Conservation (phyloP, 2,113 vertebrate genomes). For the Dicaeum eximium region DNA sequence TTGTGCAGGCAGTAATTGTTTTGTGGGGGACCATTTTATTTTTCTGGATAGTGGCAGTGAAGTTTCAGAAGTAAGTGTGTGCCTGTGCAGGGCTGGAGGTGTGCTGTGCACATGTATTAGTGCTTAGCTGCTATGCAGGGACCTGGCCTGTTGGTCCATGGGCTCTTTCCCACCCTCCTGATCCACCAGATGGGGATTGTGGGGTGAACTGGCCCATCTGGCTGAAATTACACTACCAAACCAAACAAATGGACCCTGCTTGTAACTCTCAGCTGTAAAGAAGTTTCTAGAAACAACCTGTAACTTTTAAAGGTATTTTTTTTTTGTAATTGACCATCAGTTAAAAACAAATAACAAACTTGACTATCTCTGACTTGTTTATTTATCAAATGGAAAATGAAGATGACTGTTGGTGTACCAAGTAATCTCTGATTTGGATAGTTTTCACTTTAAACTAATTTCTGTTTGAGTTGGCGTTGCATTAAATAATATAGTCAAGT, state of each 20-base stretch:
- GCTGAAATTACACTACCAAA: not conserved
- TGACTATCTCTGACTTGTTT: not conserved
- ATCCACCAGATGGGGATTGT: fast-evolving
- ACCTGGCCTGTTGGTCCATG: not conserved
- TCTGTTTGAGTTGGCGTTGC: not conserved
- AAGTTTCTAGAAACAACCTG: not conserved
- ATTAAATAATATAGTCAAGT: not conserved
- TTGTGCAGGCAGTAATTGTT: not conserved
- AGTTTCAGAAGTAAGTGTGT: not conserved
- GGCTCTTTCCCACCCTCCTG: not conserved
- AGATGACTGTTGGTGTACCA: not conserved
- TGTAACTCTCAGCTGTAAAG: not conserved
- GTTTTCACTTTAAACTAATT: not conserved
- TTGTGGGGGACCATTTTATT: not conserved
- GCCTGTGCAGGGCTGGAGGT: not conserved
- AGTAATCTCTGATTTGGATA: not conserved
- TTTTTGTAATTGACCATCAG: not conserved
- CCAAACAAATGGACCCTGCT: not conserved
- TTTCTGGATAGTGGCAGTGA: not conserved
- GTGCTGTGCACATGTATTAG: fast-evolving
- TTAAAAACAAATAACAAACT: not conserved
- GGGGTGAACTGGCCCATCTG: not conserved
- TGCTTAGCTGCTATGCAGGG: not conserved
- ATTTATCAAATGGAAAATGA: not conserved
- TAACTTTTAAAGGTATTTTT: not conserved